Base-by-base conservation (phyloP, 2,888 invertebrate species). In the Dynastes hyllus region DNA sequence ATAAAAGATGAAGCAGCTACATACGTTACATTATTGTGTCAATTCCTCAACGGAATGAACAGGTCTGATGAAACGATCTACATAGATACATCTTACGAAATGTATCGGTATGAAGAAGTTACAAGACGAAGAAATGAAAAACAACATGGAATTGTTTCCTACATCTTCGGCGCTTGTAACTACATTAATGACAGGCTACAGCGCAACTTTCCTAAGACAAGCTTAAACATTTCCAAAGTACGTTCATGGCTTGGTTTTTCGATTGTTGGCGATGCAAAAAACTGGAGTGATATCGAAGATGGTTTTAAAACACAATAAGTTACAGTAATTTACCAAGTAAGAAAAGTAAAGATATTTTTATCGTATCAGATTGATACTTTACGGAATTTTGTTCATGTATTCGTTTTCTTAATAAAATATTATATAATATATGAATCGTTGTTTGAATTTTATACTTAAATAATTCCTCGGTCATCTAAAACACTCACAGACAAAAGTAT, bases 221-320 rank as follows among this genome's bases (percentile, higher is more conserved):
- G n/a, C 27, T 63, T 53, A 0, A 27, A 63, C 27, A n/a, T 63
- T 63, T 63, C 32, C 13, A 63, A 63, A 29, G 1, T 63, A 2
- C 27, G 32, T 13, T 32, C 29, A 27, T 63, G 63, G 63, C 13
- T 63, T 11, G 32, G 29, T 32, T 27, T 27, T 63, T 3, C 63
- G 2, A 11, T 29, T 29, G 2, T 32, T 29, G n/a, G 11, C 2
- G 32, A 63, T 27, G 13, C 27, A 4, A 27, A 29, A 32, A 32
- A 63, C 11, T 29, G 63, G 63, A 32, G 32, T 9, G 63, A 29
- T 63, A 63, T 63, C 5, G 63, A 63, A 63, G 63, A 63, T 32
- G 63, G 63, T 11, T 63, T 3, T 6, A 22, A 61, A 27, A 61
- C 29, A 11, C 1, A 2, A 22, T 61, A 16, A 9, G 2, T 61